phyloP scores from a whole-genome alignment of 2,113 vertebrate genomes.

The Lamprologus lemairii region DNA sequence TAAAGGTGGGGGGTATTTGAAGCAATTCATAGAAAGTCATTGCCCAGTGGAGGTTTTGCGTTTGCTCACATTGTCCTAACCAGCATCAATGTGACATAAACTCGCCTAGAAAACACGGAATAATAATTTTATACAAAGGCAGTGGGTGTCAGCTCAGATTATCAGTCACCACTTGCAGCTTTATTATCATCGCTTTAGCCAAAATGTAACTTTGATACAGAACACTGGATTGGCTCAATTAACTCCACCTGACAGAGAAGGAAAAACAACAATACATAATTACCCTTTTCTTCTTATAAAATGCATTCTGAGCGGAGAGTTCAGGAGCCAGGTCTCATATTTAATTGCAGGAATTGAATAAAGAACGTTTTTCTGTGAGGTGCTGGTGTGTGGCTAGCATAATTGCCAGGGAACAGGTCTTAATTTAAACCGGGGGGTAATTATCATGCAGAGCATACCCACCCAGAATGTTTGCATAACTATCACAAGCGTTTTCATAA shows the following conservation, averaged over 20 bases:
- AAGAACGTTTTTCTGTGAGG: constrained; percentile 82
- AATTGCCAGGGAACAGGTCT: constrained; percentile 98
- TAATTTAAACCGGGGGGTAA: constrained; percentile 99
- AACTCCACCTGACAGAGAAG: constrained; percentile 53
- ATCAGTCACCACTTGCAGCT: constrained; percentile 53
- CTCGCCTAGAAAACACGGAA: constrained; percentile 36
- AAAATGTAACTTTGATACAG: constrained; percentile 44
- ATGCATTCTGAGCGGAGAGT: constrained; percentile 72
- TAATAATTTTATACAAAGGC: constrained; percentile 50
- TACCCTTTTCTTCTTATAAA: constrained; percentile 65
- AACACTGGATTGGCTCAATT: constrained; percentile 44
- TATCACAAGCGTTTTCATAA: constrained; percentile 99
- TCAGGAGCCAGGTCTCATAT: constrained; percentile 77
- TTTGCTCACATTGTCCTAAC: constrained; percentile 48
- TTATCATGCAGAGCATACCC: constrained; percentile 99
- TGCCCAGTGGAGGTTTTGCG: constrained; percentile 16
- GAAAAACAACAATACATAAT: constrained; percentile 47
- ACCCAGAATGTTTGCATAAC: constrained; percentile 99
- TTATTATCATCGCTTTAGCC: constrained; percentile 63
- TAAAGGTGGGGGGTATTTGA: not conserved
- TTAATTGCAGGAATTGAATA: constrained; percentile 89
- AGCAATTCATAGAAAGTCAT: not conserved
- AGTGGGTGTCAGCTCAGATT: constrained; percentile 48
- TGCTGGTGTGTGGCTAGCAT: constrained; percentile 89
- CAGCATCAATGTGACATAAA: constrained; percentile 52